phyloP scores from a whole-genome alignment of 2,113 vertebrate species.

The Jacana jacana region DNA sequence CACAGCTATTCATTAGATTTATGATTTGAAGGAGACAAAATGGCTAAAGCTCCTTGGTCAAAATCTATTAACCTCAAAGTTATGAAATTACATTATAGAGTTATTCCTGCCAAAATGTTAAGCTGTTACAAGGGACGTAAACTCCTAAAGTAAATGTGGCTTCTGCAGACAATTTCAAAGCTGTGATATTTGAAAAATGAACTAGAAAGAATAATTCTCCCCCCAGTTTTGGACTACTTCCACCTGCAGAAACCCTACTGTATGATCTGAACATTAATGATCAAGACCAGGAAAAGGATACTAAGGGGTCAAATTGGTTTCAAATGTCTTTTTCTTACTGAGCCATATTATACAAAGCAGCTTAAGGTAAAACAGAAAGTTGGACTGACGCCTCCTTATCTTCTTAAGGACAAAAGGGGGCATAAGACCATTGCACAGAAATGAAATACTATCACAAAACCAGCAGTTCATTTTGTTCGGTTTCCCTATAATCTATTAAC shows the following conservation, averaged over 20 bases:
- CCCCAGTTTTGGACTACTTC: background rate
- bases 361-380: background rate
- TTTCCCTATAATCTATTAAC: background rate
- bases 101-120: background rate
- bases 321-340: background rate
- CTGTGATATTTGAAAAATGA: background rate
- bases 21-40: background rate
- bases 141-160: background rate
- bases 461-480: background rate
- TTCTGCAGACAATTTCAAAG: background rate
- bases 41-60: background rate
- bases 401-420: background rate
- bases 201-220: background rate
- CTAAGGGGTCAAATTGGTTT: background rate
- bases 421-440: background rate
- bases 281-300: background rate
- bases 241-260: background rate
- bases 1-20: background rate
- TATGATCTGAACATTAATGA: background rate
- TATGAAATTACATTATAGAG: background rate
- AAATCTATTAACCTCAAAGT: background rate
- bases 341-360: background rate
- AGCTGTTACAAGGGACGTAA: background rate
- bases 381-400: background rate
- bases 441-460: background rate